phyloP scores from a whole-genome alignment of 2,113 vertebrate species.

The Origma solitaria region DNA sequence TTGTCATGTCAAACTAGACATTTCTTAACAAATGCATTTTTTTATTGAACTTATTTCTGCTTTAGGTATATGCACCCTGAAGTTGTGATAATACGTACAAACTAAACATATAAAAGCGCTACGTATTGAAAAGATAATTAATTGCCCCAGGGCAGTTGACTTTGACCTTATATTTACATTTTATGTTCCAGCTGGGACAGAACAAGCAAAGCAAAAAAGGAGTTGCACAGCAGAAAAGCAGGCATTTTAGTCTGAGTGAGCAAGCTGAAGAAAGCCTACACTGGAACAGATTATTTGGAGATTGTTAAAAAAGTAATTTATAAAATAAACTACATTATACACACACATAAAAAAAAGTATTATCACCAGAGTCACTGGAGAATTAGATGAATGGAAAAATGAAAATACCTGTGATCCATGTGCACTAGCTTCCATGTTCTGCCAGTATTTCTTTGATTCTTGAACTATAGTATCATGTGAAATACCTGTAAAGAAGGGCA shows the following conservation, averaged over 20 bases:
- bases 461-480: constrained; percentile 87
- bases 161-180: background rate
- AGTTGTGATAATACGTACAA: background rate
- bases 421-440: constrained; percentile 71
- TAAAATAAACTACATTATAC: background rate
- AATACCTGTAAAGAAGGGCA: constrained; percentile 75
- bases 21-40: background rate
- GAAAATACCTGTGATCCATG: constrained; percentile 81
- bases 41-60: background rate
- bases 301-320: background rate
- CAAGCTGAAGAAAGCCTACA: background rate
- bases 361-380: background rate
- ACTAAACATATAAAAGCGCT: background rate
- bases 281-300: background rate
- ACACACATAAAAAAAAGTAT: background rate
- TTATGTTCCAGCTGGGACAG: background rate
- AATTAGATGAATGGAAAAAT: background rate
- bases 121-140: background rate
- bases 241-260: background rate
- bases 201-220: background rate
- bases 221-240: background rate
- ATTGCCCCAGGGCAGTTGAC: background rate
- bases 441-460: constrained; percentile 89
- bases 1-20: background rate
- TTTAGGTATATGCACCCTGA: background rate